phyloP scores from a whole-genome alignment of 2,797 vertebrate species.

The Myotis pilosus region DNA sequence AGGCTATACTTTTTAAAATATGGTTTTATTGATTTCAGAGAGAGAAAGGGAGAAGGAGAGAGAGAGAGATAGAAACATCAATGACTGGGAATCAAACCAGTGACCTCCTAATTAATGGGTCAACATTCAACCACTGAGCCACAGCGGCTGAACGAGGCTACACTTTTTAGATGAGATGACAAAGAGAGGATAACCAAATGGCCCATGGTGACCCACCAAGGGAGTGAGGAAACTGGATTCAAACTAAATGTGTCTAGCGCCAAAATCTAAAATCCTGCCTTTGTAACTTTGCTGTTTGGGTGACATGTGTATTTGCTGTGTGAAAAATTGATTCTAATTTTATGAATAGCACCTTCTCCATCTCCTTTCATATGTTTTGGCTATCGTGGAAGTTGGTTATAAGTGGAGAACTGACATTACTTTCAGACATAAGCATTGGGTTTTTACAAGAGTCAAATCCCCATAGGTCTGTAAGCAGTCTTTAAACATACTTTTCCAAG shows the following conservation, averaged over 20 bases:
- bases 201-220: not conserved
- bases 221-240: not conserved
- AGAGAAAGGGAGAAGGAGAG: too few relatives aligned
- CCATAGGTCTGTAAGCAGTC: not conserved
- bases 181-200: not conserved
- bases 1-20: too few relatives aligned
- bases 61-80: too few relatives aligned
- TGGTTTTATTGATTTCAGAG: too few relatives aligned
- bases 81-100: too few relatives aligned
- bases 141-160: not conserved
- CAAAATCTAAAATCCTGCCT: conserved; percentile 2
- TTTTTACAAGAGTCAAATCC: conserved; percentile 42
- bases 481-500: conserved; percentile 42
- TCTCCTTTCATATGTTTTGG: conserved; percentile 40
- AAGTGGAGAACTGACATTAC: not conserved
- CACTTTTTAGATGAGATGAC: not conserved
- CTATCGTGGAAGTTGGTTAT: conserved; percentile 44
- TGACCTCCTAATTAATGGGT: too few relatives aligned
- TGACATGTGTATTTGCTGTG: not conserved
- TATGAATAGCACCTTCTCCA: not conserved
- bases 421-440: not conserved
- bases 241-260: not conserved
- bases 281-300: not conserved
- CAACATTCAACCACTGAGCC: too few relatives aligned
- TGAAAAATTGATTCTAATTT: conserved; percentile 19